A percentile compares a stretch with the other conserved stretches of the same genome.
phyloP scores from a whole-genome alignment of 2,797 vertebrate species.

The Labroides dimidiatus region DNA sequence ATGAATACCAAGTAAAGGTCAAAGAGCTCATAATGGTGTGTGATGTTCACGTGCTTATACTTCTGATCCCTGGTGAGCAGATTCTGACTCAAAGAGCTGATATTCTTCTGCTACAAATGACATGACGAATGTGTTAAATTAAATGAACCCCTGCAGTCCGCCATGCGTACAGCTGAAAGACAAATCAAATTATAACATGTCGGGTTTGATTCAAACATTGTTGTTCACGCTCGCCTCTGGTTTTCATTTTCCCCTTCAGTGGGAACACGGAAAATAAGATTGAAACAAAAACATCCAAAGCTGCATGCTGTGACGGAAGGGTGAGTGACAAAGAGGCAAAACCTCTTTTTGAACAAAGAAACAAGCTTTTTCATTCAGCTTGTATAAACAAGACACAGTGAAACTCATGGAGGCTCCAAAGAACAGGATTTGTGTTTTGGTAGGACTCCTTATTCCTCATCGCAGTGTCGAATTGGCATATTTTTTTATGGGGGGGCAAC shows the following conservation, averaged over 20 bases:
- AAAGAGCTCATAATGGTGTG: too few species aligned
- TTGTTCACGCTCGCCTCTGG: background rate
- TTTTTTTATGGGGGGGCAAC: slow-evolving; percentile 43
- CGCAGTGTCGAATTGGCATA: slow-evolving; percentile 39
- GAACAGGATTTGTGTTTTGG: slow-evolving; percentile 45
- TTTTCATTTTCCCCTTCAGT: slow-evolving; percentile 1
- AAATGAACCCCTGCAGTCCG: background rate
- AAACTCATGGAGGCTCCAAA: slow-evolving; percentile 19
- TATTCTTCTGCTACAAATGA: background rate
- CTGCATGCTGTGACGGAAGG: background rate
- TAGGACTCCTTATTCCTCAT: slow-evolving; percentile 48
- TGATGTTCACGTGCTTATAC: too few species aligned
- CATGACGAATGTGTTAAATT: background rate
- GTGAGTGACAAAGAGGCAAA: slow-evolving; percentile 4
- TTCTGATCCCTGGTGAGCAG: too few species aligned
- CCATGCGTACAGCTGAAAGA: slow-evolving; percentile 2
- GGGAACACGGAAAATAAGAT: background rate
- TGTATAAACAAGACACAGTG: slow-evolving; percentile 1
- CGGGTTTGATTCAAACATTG: slow-evolving; percentile 1
- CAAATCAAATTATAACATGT: slow-evolving; percentile 17
- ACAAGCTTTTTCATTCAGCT: background rate
- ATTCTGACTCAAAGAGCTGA: too few species aligned
- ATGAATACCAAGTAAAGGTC: too few species aligned
- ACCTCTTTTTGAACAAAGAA: background rate
- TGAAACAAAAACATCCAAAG: background rate